phyloP scores from a whole-genome alignment of 2,113 vertebrate genomes.

The Platysternon megacephalum region DNA sequence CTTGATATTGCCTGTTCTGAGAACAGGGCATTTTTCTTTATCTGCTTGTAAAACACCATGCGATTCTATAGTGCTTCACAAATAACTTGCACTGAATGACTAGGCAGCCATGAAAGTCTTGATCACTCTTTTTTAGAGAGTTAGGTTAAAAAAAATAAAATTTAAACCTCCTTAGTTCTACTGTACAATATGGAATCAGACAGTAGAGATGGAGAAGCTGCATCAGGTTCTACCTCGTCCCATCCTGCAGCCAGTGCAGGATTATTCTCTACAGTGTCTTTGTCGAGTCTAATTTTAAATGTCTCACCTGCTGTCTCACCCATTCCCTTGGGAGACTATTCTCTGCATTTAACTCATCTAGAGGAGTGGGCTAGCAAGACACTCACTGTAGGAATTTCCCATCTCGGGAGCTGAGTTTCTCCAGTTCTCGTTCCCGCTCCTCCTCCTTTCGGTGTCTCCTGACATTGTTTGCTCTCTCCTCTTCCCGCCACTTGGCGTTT shows the following conservation, averaged over 20 bases:
- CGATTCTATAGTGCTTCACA: neutral
- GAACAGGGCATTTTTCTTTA: fast-evolving
- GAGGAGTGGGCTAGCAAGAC: neutral
- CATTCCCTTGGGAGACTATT: fast-evolving
- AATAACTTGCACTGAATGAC: fast-evolving
- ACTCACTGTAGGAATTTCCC: slow-evolving; percentile 94
- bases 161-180: fast-evolving
- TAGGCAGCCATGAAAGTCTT: fast-evolving
- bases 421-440: slow-evolving; percentile 81
- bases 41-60: fast-evolving
- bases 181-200: fast-evolving
- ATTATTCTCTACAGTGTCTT: neutral
- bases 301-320: fast-evolving
- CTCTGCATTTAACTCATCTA: fast-evolving
- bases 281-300: neutral
- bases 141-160: fast-evolving
- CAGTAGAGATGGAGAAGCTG: fast-evolving
- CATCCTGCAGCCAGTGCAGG: neutral
- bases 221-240: neutral
- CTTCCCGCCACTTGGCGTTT: slow-evolving; percentile 90
- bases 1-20: neutral
- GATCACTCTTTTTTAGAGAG: neutral
- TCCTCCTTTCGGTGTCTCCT: slow-evolving; percentile 87
- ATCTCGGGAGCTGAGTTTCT: slow-evolving; percentile 77
- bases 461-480: slow-evolving; percentile 87